Percentiles rank a stretch among this genome's conserved stretches.
Evolutionary conservation across 2,113 vertebrate genomes (phyloP).

Genomic region (Rhadina sibilatrix): DNA sequence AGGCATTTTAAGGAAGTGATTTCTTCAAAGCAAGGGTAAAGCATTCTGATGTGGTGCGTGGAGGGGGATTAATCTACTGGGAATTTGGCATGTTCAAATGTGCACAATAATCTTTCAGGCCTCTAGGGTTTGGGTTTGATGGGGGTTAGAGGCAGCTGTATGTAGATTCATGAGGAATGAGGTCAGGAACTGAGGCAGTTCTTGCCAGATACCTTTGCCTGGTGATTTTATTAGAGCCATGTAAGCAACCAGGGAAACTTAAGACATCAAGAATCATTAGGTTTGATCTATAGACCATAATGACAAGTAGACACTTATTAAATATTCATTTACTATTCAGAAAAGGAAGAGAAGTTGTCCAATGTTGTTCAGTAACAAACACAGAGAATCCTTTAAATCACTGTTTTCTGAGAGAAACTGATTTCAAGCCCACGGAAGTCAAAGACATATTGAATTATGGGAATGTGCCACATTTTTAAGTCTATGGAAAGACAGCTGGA

Average conservation of each 20-base stretch:
- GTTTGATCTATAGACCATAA: neutral
- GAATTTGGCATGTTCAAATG: neutral
- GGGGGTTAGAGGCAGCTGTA: conserved; percentile 25
- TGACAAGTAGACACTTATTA: neutral
- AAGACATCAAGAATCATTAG: neutral
- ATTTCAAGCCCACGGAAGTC: neutral
- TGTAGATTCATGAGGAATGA: conserved; percentile 17
- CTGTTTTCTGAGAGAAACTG: neutral
- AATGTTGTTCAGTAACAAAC: neutral
- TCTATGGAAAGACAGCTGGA: neutral
- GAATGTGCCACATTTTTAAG: neutral
- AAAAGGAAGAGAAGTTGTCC: neutral
- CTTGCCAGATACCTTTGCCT: conserved; percentile 27
- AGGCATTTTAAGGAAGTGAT: conserved; percentile 17
- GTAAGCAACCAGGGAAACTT: neutral
- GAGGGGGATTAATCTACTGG: neutral
- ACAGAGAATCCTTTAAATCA: neutral
- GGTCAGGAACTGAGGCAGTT: neutral
- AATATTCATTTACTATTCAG: neutral
- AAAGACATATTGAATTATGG: neutral
- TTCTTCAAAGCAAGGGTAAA: conserved; percentile 23
- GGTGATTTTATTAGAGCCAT: conserved; percentile 1
- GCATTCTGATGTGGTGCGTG: neutral
- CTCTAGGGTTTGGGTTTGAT: conserved; percentile 38
- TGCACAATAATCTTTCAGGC: neutral